Conservation (phyloP, 2,797 vertebrate species). For the Bradypodion ventrale region DNA sequence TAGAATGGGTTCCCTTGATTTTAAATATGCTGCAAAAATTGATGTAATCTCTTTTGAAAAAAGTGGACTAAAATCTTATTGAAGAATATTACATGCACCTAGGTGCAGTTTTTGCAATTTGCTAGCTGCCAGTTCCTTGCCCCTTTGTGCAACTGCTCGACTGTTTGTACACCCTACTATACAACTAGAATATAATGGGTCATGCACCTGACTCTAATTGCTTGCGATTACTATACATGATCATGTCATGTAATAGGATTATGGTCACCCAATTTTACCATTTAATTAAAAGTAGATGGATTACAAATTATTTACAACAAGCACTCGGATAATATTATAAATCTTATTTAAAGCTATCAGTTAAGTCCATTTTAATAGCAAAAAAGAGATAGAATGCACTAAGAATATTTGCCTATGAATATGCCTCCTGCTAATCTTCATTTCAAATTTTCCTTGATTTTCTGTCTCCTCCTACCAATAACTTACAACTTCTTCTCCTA, state of each 20-base stretch:
- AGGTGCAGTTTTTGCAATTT: no score
- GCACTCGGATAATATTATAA: slow-evolving; percentile 35
- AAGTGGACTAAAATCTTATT: neutral
- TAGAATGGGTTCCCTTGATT: slow-evolving; percentile 49
- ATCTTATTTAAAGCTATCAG: slow-evolving; percentile 25
- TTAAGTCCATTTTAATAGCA: neutral
- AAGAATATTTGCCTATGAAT: neutral
- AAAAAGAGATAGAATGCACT: neutral
- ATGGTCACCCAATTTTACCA: no score
- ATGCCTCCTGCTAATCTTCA: neutral
- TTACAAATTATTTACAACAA: slow-evolving; percentile 44
- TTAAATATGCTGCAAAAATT: slow-evolving; percentile 49
- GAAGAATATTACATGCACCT: no score
- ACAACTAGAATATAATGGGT: no score
- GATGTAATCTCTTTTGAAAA: slow-evolving; percentile 59
- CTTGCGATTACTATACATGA: no score
- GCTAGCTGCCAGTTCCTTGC: no score
- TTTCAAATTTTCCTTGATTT: neutral
- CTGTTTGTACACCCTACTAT: no score
- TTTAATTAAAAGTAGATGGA: slow-evolving; percentile 56
- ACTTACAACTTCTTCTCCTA: neutral
- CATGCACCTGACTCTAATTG: no score
- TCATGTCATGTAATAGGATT: no score
- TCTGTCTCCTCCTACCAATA: no score
- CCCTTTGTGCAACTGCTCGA: no score